phyloP scores from a whole-genome alignment of 30 jellyfish, hydroid and myxozoan genomes.

The Aurelia coerulea region DNA sequence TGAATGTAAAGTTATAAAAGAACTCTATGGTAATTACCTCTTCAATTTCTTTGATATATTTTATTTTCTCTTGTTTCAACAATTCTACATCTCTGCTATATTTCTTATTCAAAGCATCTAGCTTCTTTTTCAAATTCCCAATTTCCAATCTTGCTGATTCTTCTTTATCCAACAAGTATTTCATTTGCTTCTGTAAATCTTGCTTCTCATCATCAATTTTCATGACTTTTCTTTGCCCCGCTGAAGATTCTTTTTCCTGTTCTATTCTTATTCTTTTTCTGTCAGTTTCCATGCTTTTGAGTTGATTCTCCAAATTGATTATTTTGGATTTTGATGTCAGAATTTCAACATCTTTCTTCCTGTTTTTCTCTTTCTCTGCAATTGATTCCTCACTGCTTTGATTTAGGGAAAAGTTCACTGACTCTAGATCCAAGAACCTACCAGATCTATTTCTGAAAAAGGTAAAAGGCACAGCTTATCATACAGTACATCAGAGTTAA shows the following conservation, averaged over 20 bases:
- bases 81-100: conserved; percentile 41
- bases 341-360: conserved; percentile 43
- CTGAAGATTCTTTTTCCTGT: conserved; percentile 20
- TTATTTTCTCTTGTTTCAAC: conserved; percentile 20
- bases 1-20: background rate
- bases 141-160: conserved; percentile 51
- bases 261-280: conserved; percentile 57
- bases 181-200: conserved; percentile 38
- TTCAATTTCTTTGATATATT: conserved; percentile 31
- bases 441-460: conserved; percentile 42
- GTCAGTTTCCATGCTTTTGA: conserved; percentile 38
- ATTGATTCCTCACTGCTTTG: conserved; percentile 3
- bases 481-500: too few species aligned
- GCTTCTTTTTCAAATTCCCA: conserved; percentile 26
- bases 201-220: conserved; percentile 39
- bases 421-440: conserved; percentile 9
- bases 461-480: background rate
- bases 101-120: conserved; percentile 27
- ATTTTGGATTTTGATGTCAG: conserved; percentile 41
- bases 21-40: conserved; percentile 16
- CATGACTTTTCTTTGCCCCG: conserved; percentile 31
- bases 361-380: conserved; percentile 6
- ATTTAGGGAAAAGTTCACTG: conserved; percentile 11
- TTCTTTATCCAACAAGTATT: conserved; percentile 61
- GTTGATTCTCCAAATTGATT: conserved; percentile 42